Evolutionary conservation across 2,113 vertebrate species (phyloP).

Genomic region (Lagopus muta): DNA sequence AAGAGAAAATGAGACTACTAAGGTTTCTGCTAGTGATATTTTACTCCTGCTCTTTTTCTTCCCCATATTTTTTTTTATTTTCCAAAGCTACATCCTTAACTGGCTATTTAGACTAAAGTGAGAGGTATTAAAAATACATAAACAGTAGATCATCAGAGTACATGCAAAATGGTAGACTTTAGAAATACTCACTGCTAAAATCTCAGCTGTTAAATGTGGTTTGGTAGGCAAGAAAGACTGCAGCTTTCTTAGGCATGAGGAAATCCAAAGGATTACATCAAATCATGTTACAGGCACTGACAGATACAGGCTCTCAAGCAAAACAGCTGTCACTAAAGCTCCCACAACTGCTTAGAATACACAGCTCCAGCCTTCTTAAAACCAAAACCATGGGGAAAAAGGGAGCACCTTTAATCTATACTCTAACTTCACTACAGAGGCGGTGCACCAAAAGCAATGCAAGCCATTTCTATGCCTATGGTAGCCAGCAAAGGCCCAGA

Average conservation of each 20-base stretch:
- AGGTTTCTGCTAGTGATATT: not conserved
- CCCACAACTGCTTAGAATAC: slow-evolving; percentile 1
- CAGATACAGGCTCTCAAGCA: slow-evolving; percentile 38
- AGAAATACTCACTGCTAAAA: slow-evolving; percentile 31
- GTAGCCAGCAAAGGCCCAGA: not conserved
- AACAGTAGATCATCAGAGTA: not conserved
- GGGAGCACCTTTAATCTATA: not conserved
- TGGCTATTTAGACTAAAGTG: not conserved
- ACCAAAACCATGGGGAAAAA: not conserved
- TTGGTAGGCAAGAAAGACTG: slow-evolving; percentile 9
- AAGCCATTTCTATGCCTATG: not conserved
- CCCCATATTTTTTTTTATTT: not conserved
- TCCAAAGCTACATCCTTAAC: not conserved
- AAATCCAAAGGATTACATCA: slow-evolving; percentile 59
- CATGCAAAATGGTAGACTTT: slow-evolving; percentile 15
- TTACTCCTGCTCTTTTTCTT: not conserved
- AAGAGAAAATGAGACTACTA: not conserved
- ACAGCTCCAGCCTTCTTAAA: not conserved
- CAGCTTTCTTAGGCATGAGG: slow-evolving; percentile 37
- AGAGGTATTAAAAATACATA: slow-evolving; percentile 6
- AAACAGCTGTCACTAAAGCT: slow-evolving; percentile 61
- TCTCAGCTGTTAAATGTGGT: slow-evolving; percentile 24
- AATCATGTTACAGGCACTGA: slow-evolving; percentile 35
- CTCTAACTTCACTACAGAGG: not conserved
- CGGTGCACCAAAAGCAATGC: not conserved